phyloP scores from a whole-genome alignment of 2,113 vertebrate species.

The Candoia aspera region DNA sequence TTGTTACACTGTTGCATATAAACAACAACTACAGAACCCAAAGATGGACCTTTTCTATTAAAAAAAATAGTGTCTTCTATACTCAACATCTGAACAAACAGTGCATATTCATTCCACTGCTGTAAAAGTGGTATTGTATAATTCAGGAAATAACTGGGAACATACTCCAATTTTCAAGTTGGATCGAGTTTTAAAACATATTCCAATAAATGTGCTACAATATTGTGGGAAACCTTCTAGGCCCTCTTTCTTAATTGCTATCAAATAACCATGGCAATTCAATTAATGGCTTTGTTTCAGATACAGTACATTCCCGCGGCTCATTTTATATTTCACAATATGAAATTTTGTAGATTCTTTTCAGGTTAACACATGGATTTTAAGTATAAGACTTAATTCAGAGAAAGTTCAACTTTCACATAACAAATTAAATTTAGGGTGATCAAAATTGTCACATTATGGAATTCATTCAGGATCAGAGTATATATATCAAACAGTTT shows the following conservation, averaged over 20 bases:
- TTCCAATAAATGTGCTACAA: not conserved
- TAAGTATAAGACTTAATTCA: not conserved
- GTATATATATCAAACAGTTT: not conserved
- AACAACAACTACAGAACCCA: not conserved
- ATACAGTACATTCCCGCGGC: not conserved
- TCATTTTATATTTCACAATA: slow-evolving; percentile 7
- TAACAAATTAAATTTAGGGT: not conserved
- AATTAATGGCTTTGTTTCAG: slow-evolving; percentile 1
- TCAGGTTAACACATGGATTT: not conserved
- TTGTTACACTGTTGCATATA: not conserved
- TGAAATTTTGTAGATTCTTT: not conserved
- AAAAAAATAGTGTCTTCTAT: not conserved
- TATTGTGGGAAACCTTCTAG: not conserved
- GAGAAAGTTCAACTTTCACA: not conserved
- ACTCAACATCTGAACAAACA: not conserved
- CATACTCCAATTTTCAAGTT: slow-evolving; percentile 8
- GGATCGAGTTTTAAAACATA: slow-evolving; percentile 3
- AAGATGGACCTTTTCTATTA: not conserved
- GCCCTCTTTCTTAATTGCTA: slow-evolving; percentile 2
- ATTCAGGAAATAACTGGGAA: slow-evolving; percentile 13
- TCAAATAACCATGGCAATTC: slow-evolving; percentile 20
- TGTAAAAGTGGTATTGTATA: slow-evolving; percentile 10
- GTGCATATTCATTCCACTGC: not conserved
- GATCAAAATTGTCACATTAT: not conserved
- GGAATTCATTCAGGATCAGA: not conserved